phyloP scores from a whole-genome alignment of 2,888 invertebrate genomes.

The Gordius sp. region DNA sequence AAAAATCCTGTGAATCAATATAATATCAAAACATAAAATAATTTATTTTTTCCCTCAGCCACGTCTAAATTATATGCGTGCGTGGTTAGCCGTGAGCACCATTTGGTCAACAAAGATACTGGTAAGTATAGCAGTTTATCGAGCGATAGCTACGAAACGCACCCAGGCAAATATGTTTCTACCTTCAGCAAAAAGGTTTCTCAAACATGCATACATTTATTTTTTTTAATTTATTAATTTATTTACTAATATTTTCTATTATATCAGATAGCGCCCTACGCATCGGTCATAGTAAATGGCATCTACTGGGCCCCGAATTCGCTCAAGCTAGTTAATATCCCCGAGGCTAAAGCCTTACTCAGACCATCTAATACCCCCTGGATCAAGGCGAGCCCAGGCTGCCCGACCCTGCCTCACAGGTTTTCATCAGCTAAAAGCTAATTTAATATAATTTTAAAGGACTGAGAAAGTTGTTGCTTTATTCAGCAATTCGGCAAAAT shows the following conservation, averaged over 20 bases:
- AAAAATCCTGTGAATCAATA: too few species aligned
- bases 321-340: slow-evolving; percentile 76
- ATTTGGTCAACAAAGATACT: slow-evolving; percentile 64
- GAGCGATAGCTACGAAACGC: slow-evolving; percentile 61
- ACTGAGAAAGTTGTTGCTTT: too few species aligned
- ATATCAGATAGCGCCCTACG: slow-evolving; percentile 65
- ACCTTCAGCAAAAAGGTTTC: slow-evolving; percentile 64
- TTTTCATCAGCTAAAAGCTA: too few species aligned
- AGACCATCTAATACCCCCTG: slow-evolving; percentile 21
- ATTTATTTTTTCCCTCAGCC: too few species aligned
- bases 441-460: too few species aligned
- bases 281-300: slow-evolving; percentile 80
- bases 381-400: slow-evolving; percentile 20
- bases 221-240: not conserved
- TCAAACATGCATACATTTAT: not conserved
- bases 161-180: slow-evolving; percentile 74
- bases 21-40: too few species aligned
- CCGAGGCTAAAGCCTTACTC: slow-evolving; percentile 78
- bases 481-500: too few species aligned
- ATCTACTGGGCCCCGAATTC: slow-evolving; percentile 96
- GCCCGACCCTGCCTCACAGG: slow-evolving; percentile 21
- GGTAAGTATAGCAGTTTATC: slow-evolving; percentile 76
- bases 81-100: slow-evolving; percentile 71
- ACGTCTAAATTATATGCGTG: slow-evolving; percentile 86
- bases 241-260: not conserved